A percentile compares a stretch with the other conserved stretches of the same genome.
Evolutionary conservation across 2,888 invertebrate genomes (phyloP).

Genomic region (Leptinotarsa rubiginosa): DNA sequence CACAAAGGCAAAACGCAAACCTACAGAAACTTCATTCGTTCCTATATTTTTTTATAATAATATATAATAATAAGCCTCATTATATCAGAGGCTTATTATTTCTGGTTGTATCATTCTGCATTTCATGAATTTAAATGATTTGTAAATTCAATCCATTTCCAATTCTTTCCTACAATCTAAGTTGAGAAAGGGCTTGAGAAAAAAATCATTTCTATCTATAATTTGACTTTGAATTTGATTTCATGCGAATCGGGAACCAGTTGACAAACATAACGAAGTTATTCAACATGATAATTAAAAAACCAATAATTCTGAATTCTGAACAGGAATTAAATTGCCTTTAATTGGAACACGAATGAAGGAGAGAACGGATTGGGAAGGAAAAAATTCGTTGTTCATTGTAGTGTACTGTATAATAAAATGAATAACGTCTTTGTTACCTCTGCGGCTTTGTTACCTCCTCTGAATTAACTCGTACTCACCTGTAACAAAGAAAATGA

Average conservation of each 20-base stretch:
- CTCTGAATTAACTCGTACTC: neutral
- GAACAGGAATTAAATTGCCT: neutral
- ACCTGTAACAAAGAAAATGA: neutral
- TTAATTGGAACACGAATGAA: neutral
- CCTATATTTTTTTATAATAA: too few relatives aligned
- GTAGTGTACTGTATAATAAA: neutral
- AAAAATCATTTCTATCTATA: neutral
- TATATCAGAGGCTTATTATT: too few relatives aligned
- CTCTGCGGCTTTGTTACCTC: neutral
- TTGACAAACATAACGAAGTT: too few relatives aligned
- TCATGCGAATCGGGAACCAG: too few relatives aligned
- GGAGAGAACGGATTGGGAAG: neutral
- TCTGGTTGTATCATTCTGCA: too few relatives aligned
- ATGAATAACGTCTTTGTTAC: neutral
- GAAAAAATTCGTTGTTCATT: neutral
- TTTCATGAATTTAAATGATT: too few relatives aligned
- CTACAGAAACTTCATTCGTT: too few relatives aligned
- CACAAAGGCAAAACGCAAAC: too few relatives aligned
- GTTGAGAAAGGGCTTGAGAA: too few relatives aligned
- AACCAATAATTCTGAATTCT: neutral
- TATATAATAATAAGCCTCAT: too few relatives aligned
- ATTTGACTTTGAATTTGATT: neutral
- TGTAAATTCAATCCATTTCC: too few relatives aligned
- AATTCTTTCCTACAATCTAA: too few relatives aligned
- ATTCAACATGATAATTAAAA: neutral